Percentiles rank a stretch among this genome's conserved stretches.
Evolutionary conservation across 2,888 invertebrate genomes (phyloP).

Genomic region (Patella caerulea): DNA sequence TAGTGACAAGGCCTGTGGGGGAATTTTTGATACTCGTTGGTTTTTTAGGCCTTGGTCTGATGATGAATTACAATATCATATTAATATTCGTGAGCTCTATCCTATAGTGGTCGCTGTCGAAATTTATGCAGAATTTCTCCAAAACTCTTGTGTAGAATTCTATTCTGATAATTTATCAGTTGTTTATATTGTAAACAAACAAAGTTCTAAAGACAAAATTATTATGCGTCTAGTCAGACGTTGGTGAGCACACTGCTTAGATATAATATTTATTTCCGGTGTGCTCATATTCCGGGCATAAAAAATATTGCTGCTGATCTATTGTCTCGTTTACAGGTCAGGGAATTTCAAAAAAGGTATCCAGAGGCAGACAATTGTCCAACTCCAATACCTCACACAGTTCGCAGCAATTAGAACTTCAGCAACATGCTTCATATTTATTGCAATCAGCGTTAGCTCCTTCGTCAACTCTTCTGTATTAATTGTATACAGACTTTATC

Average conservation of each 20-base stretch:
- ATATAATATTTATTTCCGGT: conserved; percentile 9
- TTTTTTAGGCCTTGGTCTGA: too few species aligned
- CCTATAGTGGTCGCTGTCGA: too few species aligned
- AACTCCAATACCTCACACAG: too few species aligned
- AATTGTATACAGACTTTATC: too few species aligned
- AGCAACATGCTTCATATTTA: too few species aligned
- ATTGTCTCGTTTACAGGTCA: conserved; percentile 22
- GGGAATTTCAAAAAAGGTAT: background rate
- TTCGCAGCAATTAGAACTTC: too few species aligned
- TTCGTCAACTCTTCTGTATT: too few species aligned
- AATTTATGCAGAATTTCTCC: too few species aligned
- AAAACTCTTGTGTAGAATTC: background rate
- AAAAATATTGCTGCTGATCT: conserved; percentile 17
- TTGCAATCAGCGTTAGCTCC: too few species aligned
- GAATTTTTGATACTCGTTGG: background rate
- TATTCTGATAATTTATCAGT: conserved; percentile 4
- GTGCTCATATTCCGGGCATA: background rate
- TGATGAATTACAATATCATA: too few species aligned
- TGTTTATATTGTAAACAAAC: conserved; percentile 9
- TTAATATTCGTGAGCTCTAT: too few species aligned
- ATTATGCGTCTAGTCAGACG: background rate
- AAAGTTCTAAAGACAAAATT: conserved; percentile 3
- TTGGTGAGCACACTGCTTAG: background rate
- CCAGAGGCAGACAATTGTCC: background rate
- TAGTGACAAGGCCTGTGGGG: background rate